These are phyloP conservation scores for Magallana gigas DNA, from an alignment of 1,140 invertebrate species.

Conservation along the genomic window DNA sequence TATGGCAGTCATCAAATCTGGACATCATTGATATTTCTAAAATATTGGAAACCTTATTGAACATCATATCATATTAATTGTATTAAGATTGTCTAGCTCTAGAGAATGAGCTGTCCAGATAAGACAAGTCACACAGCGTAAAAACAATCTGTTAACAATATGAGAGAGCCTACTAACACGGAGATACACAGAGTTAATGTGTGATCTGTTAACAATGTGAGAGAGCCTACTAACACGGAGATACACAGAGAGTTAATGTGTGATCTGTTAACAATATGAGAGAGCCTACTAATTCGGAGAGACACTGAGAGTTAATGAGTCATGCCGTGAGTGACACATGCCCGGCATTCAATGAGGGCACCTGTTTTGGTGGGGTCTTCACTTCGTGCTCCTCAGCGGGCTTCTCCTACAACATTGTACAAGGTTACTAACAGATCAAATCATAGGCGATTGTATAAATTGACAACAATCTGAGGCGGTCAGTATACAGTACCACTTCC, in stretches of 20 bases:
- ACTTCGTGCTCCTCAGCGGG: not conserved
- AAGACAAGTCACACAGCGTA: too few relatives aligned
- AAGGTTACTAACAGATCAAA: not conserved
- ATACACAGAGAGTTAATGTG: not conserved
- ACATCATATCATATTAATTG: too few relatives aligned
- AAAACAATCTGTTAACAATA: too few relatives aligned
- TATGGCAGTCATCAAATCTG: too few relatives aligned
- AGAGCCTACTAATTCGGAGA: not conserved
- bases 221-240: not conserved
- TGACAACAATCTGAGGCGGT: not conserved
- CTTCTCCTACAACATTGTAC: not conserved
- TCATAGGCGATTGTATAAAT: not conserved
- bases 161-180: not conserved
- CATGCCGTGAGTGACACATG: slow-evolving; percentile 16
- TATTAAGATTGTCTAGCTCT: too few relatives aligned
- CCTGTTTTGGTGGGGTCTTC: slow-evolving; percentile 8
- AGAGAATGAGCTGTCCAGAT: too few relatives aligned
- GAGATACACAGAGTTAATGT: not conserved
- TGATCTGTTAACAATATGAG: not conserved
- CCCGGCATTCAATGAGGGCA: slow-evolving; percentile 11
- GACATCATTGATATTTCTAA: too few relatives aligned
- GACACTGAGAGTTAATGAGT: slow-evolving; percentile 3
- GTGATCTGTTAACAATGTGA: too few relatives aligned
- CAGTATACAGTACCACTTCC: slow-evolving; percentile 21
- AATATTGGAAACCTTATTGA: too few relatives aligned